Conservation (phyloP, 2,113 vertebrate species). For the Boulengeromyrus knoepffleri region DNA sequence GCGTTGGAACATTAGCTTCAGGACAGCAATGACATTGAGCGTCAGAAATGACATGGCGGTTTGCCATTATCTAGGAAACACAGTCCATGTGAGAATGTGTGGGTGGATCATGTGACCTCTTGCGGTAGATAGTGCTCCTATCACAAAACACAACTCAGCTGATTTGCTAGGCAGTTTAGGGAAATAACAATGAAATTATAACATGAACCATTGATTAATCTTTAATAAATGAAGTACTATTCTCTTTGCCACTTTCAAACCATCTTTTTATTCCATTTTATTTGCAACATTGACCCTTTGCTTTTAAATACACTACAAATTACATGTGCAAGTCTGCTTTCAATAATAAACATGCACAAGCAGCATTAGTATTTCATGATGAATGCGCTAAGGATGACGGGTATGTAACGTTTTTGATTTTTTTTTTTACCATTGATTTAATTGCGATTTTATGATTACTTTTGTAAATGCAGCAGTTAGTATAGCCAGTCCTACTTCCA, state of each 20-base stretch:
- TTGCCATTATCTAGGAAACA: neutral
- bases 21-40: neutral
- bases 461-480: neutral
- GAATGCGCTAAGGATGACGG: neutral
- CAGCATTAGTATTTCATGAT: neutral
- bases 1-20: neutral
- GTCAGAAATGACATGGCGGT: neutral
- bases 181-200: neutral
- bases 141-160: neutral
- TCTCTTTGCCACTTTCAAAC: neutral
- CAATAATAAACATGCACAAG: neutral
- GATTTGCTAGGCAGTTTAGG: neutral
- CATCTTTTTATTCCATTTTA: neutral
- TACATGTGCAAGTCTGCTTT: neutral
- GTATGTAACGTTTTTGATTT: neutral
- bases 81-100: neutral
- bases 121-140: neutral
- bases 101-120: neutral
- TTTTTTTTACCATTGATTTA: neutral
- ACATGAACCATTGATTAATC: neutral
- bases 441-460: neutral
- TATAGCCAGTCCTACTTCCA: neutral
- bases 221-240: neutral
- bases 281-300: neutral
- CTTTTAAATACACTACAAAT: neutral